A percentile compares a stretch with the other conserved stretches of the same genome.
Conservation (phyloP, 2,113 vertebrate genomes). For the Macquaria ambigua region DNA sequence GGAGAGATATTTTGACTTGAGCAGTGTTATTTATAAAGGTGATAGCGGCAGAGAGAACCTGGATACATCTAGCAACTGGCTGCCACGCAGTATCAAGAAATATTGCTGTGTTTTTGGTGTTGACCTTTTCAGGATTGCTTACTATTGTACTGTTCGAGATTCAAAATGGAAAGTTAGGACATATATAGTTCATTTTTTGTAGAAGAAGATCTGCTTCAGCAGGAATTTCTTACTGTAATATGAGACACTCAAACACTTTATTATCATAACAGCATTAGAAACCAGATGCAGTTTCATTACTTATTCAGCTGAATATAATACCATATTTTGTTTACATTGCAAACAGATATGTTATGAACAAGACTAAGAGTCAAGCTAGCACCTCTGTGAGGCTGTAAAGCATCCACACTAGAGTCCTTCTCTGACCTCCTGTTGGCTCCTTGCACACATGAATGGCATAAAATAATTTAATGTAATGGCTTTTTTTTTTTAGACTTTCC, state of each 20-base stretch:
- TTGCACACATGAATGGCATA: no score
- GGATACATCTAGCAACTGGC: neutral
- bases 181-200: neutral
- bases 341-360: no score
- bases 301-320: neutral
- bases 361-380: no score
- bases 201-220: neutral
- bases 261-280: neutral
- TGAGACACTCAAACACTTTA: neutral
- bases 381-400: no score
- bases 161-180: neutral
- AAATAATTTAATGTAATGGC: no score
- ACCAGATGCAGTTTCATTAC: neutral
- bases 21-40: conserved; percentile 12
- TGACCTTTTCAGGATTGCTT: conserved; percentile 23
- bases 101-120: neutral
- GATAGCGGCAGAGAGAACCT: neutral
- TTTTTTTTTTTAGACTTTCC: no score
- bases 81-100: conserved; percentile 15
- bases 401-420: no score
- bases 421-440: no score
- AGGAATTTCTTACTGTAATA: neutral
- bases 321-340: neutral
- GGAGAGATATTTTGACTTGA: conserved; percentile 40
- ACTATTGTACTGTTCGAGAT: neutral